Percentiles rank a stretch among this genome's conserved stretches.
phyloP scores from a whole-genome alignment of 2,888 invertebrate genomes.

The Heliconius sara region DNA sequence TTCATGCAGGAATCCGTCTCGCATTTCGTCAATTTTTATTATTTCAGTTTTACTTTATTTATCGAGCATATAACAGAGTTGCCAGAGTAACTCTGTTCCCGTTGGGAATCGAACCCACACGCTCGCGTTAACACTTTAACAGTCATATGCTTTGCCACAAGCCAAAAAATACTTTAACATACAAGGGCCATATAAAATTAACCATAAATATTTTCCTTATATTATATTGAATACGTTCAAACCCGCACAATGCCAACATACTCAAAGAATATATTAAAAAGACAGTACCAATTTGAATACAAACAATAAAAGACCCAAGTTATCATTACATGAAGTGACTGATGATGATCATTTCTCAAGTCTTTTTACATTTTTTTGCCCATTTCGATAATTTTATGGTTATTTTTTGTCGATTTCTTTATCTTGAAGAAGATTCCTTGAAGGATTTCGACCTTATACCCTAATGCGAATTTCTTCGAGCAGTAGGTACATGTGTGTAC shows the following conservation, averaged over 20 bases:
- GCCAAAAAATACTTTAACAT: neutral
- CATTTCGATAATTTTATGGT: slow-evolving; percentile 24
- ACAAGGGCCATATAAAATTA: neutral
- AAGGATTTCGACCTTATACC: slow-evolving; percentile 43
- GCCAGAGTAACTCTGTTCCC: no score
- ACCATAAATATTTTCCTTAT: neutral
- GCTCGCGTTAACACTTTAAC: neutral
- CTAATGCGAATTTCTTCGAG: slow-evolving; percentile 41
- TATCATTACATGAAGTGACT: slow-evolving; percentile 8
- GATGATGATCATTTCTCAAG: slow-evolving; percentile 23
- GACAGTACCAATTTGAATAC: slow-evolving; percentile 11
- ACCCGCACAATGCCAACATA: neutral
- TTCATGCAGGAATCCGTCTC: no score
- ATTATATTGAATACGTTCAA: neutral
- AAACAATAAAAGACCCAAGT: slow-evolving; percentile 7
- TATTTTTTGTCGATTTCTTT: slow-evolving; percentile 32
- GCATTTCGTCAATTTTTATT: no score
- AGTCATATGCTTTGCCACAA: neutral
- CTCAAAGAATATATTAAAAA: neutral
- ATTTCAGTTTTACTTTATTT: no score
- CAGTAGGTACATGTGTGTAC: slow-evolving; percentile 23
- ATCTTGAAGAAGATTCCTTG: slow-evolving; percentile 39
- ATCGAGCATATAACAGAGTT: no score
- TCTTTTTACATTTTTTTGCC: slow-evolving; percentile 16
- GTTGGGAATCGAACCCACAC: neutral